A percentile compares a stretch with the other conserved stretches of the same genome.
phyloP scores from a whole-genome alignment of 2,888 invertebrate species.

The Macropis europaea region DNA sequence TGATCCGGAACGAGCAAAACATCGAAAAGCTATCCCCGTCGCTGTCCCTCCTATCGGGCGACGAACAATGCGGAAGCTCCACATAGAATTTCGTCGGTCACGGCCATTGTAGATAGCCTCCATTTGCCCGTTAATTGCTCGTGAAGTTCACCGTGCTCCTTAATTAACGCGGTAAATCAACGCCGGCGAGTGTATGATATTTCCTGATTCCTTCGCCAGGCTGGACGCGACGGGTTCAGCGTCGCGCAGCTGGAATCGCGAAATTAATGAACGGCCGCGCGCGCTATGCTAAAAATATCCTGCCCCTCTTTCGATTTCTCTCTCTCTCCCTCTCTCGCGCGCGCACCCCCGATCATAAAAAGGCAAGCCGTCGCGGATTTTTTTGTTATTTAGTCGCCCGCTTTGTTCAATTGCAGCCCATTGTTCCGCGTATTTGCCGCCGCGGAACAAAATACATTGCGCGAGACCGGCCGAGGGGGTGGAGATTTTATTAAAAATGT shows the following conservation, averaged over 20 bases:
- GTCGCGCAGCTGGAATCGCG: not conserved
- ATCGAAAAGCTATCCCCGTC: conserved; percentile 49
- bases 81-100: conserved; percentile 59
- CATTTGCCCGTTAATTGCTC: conserved; percentile 63
- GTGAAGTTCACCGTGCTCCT: conserved; percentile 62
- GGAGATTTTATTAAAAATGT: conserved; percentile 48
- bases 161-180: conserved; percentile 50
- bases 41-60: conserved; percentile 49
- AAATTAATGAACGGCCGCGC: conserved; percentile 19
- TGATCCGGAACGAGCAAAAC: conserved; percentile 68
- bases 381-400: conserved; percentile 31
- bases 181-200: conserved; percentile 15
- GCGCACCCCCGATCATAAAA: too few relatives aligned
- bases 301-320: too few relatives aligned
- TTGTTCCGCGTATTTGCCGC: conserved; percentile 37
- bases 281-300: conserved; percentile 28
- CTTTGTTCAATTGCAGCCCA: conserved; percentile 41
- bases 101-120: conserved; percentile 43
- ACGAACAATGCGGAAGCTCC: conserved; percentile 56
- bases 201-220: conserved; percentile 9
- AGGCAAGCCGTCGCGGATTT: conserved; percentile 2
- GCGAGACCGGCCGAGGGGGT: not conserved
- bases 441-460: conserved; percentile 22
- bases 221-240: not conserved
- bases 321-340: too few relatives aligned